Percentiles rank a stretch among this genome's conserved stretches.
These are phyloP conservation scores for Pheosia gnoma DNA, from an alignment of 2,888 invertebrate species.

Conservation along the genomic window DNA sequence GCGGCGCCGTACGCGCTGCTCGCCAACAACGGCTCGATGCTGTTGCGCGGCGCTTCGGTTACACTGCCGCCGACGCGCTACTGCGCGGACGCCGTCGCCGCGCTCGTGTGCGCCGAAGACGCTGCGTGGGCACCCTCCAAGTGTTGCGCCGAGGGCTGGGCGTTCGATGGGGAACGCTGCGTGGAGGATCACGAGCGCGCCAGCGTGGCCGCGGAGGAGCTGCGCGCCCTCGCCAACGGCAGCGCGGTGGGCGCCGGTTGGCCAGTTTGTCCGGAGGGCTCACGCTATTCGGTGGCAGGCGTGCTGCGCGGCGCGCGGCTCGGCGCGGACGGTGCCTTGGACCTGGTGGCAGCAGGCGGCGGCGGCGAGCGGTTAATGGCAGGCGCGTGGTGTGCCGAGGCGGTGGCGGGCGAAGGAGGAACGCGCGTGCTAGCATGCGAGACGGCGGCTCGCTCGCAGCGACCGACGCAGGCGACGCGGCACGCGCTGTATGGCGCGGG, in stretches of 20 bases:
- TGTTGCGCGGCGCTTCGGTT: conserved; percentile 72
- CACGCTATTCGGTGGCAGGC: conserved; percentile 84
- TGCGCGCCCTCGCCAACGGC: conserved; percentile 57
- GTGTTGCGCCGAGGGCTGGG: conserved; percentile 88
- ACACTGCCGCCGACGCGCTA: conserved; percentile 83
- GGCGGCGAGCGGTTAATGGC: conserved; percentile 69
- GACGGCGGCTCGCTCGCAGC: conserved; percentile 76
- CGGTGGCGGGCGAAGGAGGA: conserved; percentile 66
- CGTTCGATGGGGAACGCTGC: conserved; percentile 83
- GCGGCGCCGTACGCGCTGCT: conserved; percentile 80
- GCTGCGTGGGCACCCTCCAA: conserved; percentile 78
- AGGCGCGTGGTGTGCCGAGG: conserved; percentile 80
- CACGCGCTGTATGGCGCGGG: conserved; percentile 91
- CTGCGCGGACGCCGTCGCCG: conserved; percentile 87
- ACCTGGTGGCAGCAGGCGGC: conserved; percentile 50
- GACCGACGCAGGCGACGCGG: conserved; percentile 79
- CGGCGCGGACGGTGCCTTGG: conserved; percentile 81
- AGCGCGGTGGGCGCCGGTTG: conserved; percentile 78
- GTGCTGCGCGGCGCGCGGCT: conserved; percentile 79
- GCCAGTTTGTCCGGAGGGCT: conserved; percentile 78
- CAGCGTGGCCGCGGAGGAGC: conserved; percentile 60
- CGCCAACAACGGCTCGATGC: conserved; percentile 87
- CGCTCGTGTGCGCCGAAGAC: conserved; percentile 85
- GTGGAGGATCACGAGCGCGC: conserved; percentile 62
- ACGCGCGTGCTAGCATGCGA: conserved; percentile 75